Evolutionary conservation across 2,797 vertebrate genomes (phyloP), one percentile per base, ranked within the genome.

Genomic region (Huso huso): DNA sequence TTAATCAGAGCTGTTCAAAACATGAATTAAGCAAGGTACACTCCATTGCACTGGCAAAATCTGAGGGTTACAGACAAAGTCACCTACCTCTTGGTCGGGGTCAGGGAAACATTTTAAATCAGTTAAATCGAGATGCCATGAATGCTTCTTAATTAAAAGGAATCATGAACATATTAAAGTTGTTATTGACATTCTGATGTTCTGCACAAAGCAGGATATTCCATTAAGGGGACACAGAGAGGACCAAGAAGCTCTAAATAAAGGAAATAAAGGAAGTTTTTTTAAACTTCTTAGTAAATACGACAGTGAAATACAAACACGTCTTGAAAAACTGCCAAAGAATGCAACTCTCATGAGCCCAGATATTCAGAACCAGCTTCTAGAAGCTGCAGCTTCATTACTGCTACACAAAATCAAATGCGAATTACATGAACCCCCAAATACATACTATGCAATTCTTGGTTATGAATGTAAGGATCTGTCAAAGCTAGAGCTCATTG

Each of bases 181-280:
- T 11, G 61, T 65, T 6, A 13, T 67, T 60, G 69, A 70, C 58
- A 64, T 65, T 64, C 53, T 68, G 5, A 3, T 53, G 15, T 51
- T 55, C 13, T 69, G 49, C 59, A 53, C 61, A 37, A 69, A 69
- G 37, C 58, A 66, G 7, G 61, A 63, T 13, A 72, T 69, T 55
- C 10, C 51, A 18, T 58, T 62, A 49, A 9, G 37, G 8, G 37
- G 57, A 49, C 69, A 70, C 10, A 63, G 65, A 59, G 62, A 67
- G 37, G 62, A 13, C 37, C 11, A 60, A 51, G 60, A 65, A 62
- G 59, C 60, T 12, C 49, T 70, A 8, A 71, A 71, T 15, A 68
- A 62, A 65, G 57, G 7, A 11, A 66, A n/a, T n/a, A n/a, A n/a
- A n/a, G n/a, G n/a, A n/a, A n/a, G n/a, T n/a, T n/a, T 68, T 37